Base-by-base conservation (phyloP, 1,140 invertebrate genomes). In the Leptinotarsa texana region DNA sequence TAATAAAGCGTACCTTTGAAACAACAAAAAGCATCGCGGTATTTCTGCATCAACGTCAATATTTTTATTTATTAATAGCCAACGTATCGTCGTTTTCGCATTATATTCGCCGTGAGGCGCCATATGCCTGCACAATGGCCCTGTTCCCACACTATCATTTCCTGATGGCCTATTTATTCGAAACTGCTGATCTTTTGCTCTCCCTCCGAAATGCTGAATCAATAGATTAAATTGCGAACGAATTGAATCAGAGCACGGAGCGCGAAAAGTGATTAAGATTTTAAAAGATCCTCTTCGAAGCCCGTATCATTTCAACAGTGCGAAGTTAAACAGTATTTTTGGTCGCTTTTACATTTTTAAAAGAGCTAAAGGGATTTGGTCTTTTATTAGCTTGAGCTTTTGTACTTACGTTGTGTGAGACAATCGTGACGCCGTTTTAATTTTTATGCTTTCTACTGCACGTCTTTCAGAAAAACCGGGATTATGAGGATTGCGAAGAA, bases 51-150 rank as follows among this genome's bases (percentile, higher is more conserved):
- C 70, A 24, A 27, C 68, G 69, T 77, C 73, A 77, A 77, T 77
- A 77, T 77, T 77, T 77, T 77, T 77, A 77, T 77, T 77, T 77
- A 77, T 76, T 73, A 73, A 73, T 73, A 69, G 71, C 47, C 49
- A 48, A 57, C 33, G 49, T 24, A 62, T 66, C 21, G 24, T 67
- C 65, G 65, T 67, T 48, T 49, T 47, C 68, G 42, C 48, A 69
- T 69, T 51, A n/a, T 69, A 24, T 71, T 68, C 63, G 73, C 47
- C 78, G 77, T 80, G 80, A 81, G 78, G 77, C 82, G 85, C 84
- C 88, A 89, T 87, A 87, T 89, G 88, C 86, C 84, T 83, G 77
- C 83, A 88, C 88, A 88, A 88, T 88, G 82, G 86, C 86, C 85
- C 81, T 82, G 87, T 88, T 88, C 88, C 86, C 88, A 88, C 81